A percentile compares a stretch with the other conserved stretches of the same genome.
These are phyloP conservation scores for Dasysyrphus tricinctus DNA, from an alignment of 2,888 invertebrate species.

Conservation along the genomic window DNA sequence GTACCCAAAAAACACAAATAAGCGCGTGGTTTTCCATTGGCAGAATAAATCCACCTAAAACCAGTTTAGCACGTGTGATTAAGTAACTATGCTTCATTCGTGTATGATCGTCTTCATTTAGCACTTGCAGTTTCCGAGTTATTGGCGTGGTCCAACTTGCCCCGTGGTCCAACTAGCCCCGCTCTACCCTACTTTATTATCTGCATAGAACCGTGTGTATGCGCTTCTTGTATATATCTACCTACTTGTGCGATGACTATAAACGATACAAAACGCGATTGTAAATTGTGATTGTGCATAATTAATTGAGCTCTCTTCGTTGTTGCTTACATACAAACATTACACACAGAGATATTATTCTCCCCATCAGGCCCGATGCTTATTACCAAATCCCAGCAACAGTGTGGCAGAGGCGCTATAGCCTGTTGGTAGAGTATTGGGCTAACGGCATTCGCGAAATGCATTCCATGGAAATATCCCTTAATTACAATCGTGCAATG, in stretches of 20 bases:
- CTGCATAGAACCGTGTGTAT: slow-evolving; percentile 32
- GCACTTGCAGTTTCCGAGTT: too few relatives aligned
- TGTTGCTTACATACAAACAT: neutral
- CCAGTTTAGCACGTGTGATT: too few relatives aligned
- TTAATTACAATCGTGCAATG: slow-evolving; percentile 71
- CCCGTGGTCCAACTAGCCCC: too few relatives aligned
- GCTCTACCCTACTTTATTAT: slow-evolving; percentile 61
- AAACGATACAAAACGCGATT: slow-evolving; percentile 29
- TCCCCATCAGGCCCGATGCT: neutral
- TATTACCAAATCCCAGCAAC: neutral
- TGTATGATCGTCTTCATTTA: too few relatives aligned
- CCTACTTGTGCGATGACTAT: slow-evolving; percentile 1
- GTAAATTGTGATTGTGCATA: slow-evolving; percentile 60
- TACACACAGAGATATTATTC: too few relatives aligned
- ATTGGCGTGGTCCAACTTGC: too few relatives aligned
- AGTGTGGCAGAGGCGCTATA: neutral
- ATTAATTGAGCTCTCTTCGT: slow-evolving; percentile 45
- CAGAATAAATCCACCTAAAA: too few relatives aligned
- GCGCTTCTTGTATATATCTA: too few relatives aligned
- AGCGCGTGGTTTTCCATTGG: too few relatives aligned
- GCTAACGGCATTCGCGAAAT: slow-evolving; percentile 30
- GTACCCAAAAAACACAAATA: too few relatives aligned
- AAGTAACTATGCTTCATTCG: too few relatives aligned
- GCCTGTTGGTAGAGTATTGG: neutral
- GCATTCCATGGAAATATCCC: slow-evolving; percentile 44